A percentile compares a stretch with the other conserved stretches of the same genome.
phyloP scores from a whole-genome alignment of 2,888 invertebrate species.

The Scaptomyza caliginosa region DNA sequence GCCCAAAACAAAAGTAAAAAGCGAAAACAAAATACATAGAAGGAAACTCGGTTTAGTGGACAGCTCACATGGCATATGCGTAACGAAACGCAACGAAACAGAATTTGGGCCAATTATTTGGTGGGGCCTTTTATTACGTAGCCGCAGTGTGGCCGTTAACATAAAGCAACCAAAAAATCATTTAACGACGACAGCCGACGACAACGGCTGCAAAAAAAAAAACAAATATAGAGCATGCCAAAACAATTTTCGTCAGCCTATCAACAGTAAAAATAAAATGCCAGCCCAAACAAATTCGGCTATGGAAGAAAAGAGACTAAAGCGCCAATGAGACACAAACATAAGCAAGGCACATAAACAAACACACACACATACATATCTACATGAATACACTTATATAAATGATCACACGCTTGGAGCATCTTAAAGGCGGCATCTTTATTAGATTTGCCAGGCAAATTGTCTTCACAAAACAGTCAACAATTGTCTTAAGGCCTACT shows the following conservation, averaged over 20 bases:
- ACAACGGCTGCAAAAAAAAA: constrained; percentile 14
- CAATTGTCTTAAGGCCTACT: constrained; percentile 11
- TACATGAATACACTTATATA: background rate
- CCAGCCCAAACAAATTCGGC: constrained; percentile 56
- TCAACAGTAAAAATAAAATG: constrained; percentile 76
- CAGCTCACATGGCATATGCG: constrained; percentile 20
- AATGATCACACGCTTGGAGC: constrained; percentile 14
- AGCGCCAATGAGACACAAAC: constrained; percentile 56
- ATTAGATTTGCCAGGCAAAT: constrained; percentile 56
- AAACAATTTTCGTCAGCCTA: constrained; percentile 75
- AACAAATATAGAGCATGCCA: constrained; percentile 21
- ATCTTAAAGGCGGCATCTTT: constrained; percentile 51
- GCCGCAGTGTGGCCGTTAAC: constrained; percentile 54
- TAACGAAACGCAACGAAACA: constrained; percentile 1
- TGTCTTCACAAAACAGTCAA: constrained; percentile 46
- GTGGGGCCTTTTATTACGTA: constrained; percentile 53
- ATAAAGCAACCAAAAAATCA: constrained; percentile 32
- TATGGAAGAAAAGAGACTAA: constrained; percentile 41
- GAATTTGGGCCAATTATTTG: constrained; percentile 58
- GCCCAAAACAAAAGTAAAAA: background rate
- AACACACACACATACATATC: background rate
- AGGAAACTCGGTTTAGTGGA: constrained; percentile 21
- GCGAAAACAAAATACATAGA: background rate
- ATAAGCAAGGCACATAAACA: constrained; percentile 9
- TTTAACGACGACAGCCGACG: constrained; percentile 42